Conservation (phyloP, 2,797 vertebrate genomes). For the Nyctalus aviator region DNA sequence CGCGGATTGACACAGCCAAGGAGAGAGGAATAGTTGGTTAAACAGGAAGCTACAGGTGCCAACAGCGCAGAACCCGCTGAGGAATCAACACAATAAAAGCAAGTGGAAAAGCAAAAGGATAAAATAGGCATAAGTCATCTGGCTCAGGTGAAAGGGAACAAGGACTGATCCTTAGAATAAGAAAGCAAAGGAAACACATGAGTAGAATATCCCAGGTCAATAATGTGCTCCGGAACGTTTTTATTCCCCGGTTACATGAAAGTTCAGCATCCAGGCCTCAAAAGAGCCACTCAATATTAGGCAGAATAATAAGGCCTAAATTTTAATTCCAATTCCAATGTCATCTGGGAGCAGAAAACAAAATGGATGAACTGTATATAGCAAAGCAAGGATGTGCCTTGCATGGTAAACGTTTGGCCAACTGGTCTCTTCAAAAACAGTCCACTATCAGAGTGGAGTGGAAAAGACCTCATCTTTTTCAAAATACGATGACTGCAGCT, state of each 20-base stretch:
- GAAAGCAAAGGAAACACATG: conserved; percentile 75
- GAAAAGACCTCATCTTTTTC: neutral
- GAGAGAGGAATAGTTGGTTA: conserved; percentile 80
- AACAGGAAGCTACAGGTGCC: conserved; percentile 74
- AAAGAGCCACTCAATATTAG: neutral
- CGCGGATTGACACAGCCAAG: conserved; percentile 83
- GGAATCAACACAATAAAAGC: conserved; percentile 68
- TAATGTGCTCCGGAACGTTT: neutral
- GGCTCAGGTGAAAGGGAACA: neutral
- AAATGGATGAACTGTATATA: neutral
- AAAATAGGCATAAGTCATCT: conserved; percentile 64
- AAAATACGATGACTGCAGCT: neutral
- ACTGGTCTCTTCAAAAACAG: neutral
- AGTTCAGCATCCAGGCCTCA: conserved; percentile 9
- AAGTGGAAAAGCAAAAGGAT: conserved; percentile 73
- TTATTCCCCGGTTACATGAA: neutral
- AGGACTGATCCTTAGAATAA: conserved; percentile 59
- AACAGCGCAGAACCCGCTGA: conserved; percentile 78
- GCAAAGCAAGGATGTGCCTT: neutral
- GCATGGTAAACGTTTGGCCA: neutral
- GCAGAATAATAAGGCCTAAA: neutral
- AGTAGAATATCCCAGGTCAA: neutral
- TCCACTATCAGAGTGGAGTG: neutral
- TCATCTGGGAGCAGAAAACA: neutral
- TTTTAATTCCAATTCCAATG: neutral